Evolutionary conservation across 2,113 vertebrate species (phyloP).

Genomic region (human): GRCh38 chr11:64514001-64514500

Average conservation of each 20-base stretch:
- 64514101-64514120: background rate
- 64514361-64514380: no score
- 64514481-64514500: no score
- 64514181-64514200: background rate
- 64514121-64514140: background rate
- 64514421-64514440: no score
- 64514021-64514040: background rate
- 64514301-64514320: no score
- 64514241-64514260: no score
- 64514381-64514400: no score
- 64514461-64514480: background rate
- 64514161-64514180: background rate
- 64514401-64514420: no score
- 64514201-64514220: background rate
- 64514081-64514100: background rate
- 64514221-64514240: background rate
- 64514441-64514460: background rate
- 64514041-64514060: background rate
- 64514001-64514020: background rate
- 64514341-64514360: background rate
- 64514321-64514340: background rate
- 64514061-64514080: background rate
- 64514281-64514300: no score
- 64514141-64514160: background rate
- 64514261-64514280: no score